These are phyloP conservation scores for Clarias magur DNA, from an alignment of 2,113 vertebrate species.

Conservation along the genomic window DNA sequence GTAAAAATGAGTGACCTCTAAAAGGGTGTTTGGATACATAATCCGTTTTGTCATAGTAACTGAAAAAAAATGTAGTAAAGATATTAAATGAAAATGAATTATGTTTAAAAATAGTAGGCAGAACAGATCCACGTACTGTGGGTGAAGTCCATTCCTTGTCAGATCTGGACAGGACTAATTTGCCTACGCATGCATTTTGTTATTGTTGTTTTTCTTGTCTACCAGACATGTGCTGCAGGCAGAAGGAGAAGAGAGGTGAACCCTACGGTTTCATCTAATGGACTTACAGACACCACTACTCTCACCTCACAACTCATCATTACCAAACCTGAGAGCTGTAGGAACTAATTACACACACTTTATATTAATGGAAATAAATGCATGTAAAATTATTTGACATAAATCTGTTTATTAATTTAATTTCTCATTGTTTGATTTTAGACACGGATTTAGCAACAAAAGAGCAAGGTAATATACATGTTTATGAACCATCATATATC, in stretches of 20 bases:
- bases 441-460: slow-evolving; percentile 5
- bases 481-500: not conserved
- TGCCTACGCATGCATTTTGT: not conserved
- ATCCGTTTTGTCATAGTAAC: not conserved
- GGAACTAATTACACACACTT: not conserved
- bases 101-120: not conserved
- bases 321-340: slow-evolving; percentile 58
- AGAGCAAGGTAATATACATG: slow-evolving; percentile 32
- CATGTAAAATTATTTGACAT: not conserved
- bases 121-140: not conserved
- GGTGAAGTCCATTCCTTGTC: not conserved
- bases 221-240: slow-evolving; percentile 15
- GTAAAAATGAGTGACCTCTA: not conserved
- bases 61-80: not conserved
- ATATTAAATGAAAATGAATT: not conserved
- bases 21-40: not conserved
- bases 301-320: slow-evolving; percentile 67
- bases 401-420: not conserved
- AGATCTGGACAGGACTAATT: not conserved
- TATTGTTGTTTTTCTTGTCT: not conserved
- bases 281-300: slow-evolving; percentile 55
- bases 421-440: slow-evolving; percentile 43
- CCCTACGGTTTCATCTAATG: not conserved
- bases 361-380: not conserved
- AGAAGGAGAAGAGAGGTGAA: slow-evolving; percentile 60